A percentile compares a stretch with the other conserved stretches of the same genome.
Evolutionary conservation across 2,113 vertebrate genomes (phyloP).

Genomic region (Phocoena phocoena): DNA sequence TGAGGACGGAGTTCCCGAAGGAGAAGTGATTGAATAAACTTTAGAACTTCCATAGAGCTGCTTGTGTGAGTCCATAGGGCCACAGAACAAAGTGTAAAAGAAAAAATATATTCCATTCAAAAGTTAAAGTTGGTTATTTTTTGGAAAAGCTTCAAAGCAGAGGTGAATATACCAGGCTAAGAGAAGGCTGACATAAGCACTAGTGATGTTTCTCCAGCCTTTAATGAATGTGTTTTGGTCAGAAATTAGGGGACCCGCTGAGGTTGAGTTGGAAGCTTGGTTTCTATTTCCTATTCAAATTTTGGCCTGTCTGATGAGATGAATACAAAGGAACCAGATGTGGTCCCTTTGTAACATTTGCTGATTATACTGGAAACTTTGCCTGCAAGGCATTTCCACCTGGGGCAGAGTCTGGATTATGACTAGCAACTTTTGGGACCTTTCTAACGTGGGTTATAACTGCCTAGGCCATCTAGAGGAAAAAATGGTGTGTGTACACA

Average conservation of each 20-base stretch:
- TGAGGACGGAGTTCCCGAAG: background rate
- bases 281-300: conserved; percentile 38
- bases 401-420: background rate
- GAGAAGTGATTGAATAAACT: background rate
- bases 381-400: background rate
- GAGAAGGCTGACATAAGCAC: background rate
- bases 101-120: background rate
- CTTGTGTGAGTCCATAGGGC: background rate
- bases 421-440: background rate
- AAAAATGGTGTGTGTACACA: background rate
- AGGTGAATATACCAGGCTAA: background rate
- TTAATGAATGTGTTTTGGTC: background rate
- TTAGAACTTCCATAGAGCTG: too few species aligned
- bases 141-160: background rate
- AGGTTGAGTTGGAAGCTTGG: background rate
- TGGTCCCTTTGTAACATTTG: background rate
- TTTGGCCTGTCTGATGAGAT: background rate
- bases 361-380: background rate
- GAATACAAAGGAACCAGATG: background rate
- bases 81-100: background rate
- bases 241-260: background rate
- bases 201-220: background rate
- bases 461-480: background rate
- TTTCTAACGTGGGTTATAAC: background rate
- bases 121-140: background rate